Conservation (phyloP, 2,113 vertebrate species). For the Trematomus loennbergii region DNA sequence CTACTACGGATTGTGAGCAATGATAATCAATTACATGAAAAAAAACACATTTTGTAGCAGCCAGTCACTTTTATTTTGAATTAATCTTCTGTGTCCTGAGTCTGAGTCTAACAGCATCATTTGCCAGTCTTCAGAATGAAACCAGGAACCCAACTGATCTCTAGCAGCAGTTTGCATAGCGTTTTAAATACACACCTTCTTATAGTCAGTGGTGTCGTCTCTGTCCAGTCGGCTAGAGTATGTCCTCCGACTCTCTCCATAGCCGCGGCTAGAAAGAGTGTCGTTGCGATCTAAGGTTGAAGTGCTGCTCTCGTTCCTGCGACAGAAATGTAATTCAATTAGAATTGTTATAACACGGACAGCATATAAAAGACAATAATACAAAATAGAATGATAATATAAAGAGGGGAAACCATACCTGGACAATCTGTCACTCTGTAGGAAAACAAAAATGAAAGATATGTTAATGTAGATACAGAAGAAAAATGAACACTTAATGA, state of each 20-base stretch:
- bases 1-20: no score
- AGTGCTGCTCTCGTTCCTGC: constrained; percentile 87
- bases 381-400: background rate
- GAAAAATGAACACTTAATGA: background rate
- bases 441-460: constrained; percentile 60
- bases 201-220: constrained; percentile 95
- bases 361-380: background rate
- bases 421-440: constrained; percentile 90
- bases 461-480: constrained; percentile 7
- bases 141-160: background rate
- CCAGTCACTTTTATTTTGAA: no score
- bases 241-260: constrained; percentile 89
- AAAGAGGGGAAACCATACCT: constrained; percentile 86
- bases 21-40: no score
- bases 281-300: constrained; percentile 89
- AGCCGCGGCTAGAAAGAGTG: constrained; percentile 84
- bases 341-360: background rate
- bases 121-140: background rate
- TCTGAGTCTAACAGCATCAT: background rate
- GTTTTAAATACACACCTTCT: constrained; percentile 87
- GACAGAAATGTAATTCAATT: constrained; percentile 7
- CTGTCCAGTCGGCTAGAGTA: constrained; percentile 91
- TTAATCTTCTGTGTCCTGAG: no score
- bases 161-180: background rate
- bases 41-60: no score